phyloP scores from a whole-genome alignment of 2,797 vertebrate species.

The Falco naumanni region DNA sequence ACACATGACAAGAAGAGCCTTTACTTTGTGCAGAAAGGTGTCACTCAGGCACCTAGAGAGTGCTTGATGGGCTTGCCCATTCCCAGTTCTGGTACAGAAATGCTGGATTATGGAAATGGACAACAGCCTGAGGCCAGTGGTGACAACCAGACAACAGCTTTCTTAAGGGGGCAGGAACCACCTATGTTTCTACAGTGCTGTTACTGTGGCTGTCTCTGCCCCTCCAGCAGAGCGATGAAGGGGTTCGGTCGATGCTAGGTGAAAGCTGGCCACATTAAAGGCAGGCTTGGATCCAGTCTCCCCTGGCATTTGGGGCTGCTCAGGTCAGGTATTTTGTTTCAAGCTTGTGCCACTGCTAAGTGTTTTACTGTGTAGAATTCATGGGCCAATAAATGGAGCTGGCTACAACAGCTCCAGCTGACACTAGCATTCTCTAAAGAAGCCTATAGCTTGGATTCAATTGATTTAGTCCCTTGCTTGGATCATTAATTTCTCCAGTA shows the following conservation, averaged over 20 bases:
- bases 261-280: neutral
- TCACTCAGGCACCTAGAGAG: neutral
- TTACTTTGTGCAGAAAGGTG: neutral
- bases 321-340: neutral
- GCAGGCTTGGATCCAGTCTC: neutral
- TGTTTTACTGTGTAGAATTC: neutral
- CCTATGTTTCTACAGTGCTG: neutral
- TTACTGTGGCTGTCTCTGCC: neutral
- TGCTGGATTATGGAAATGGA: neutral
- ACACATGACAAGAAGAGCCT: neutral
- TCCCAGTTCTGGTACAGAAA: neutral
- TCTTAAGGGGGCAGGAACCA: neutral
- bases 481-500: constrained; percentile 15
- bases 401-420: neutral
- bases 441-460: neutral
- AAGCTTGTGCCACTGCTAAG: neutral
- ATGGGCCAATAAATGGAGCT: neutral
- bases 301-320: neutral
- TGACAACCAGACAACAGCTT: neutral
- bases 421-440: neutral
- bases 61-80: neutral
- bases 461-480: neutral
- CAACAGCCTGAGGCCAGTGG: neutral
- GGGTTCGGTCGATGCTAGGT: neutral
- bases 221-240: neutral